phyloP scores from a whole-genome alignment of 64 coral and sea anemone genomes.

The Dendrophyllia cribrosa region DNA sequence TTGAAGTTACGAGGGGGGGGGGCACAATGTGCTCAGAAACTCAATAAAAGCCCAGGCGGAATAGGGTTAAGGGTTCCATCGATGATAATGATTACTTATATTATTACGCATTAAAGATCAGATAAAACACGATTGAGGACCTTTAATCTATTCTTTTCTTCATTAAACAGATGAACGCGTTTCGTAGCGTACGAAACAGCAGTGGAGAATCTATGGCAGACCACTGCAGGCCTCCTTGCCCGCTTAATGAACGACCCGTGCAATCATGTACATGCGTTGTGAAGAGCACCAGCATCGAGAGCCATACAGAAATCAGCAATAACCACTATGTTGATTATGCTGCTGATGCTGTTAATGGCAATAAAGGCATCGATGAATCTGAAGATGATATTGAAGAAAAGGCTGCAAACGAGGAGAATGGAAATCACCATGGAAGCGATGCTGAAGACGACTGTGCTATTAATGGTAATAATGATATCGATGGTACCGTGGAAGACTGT shows the following conservation, averaged over 20 bases:
- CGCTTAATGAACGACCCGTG: conserved; percentile 31
- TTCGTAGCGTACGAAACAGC: conserved; percentile 44
- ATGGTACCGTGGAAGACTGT: background rate
- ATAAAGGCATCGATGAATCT: background rate
- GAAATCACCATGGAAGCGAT: background rate
- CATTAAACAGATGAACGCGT: conserved; percentile 37
- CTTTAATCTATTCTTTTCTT: background rate
- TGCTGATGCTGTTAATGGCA: background rate
- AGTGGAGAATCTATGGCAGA: conserved; percentile 52
- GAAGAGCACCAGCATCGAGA: background rate
- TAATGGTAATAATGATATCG: background rate
- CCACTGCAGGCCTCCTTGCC: conserved; percentile 59
- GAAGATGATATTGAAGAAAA: background rate
- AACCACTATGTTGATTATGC: background rate
- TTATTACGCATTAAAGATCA: too few species aligned
- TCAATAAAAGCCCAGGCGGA: too few species aligned
- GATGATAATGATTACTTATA: too few species aligned
- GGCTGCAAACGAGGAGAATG: background rate
- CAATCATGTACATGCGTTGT: conserved; percentile 5
- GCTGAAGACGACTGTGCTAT: background rate
- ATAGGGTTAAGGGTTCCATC: too few species aligned
- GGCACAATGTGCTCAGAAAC: too few species aligned
- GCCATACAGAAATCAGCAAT: background rate
- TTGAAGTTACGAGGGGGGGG: too few species aligned
- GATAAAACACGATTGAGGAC: too few species aligned